Conservation (phyloP, 2,797 vertebrate species). For the Dicrostonyx torquatus region DNA sequence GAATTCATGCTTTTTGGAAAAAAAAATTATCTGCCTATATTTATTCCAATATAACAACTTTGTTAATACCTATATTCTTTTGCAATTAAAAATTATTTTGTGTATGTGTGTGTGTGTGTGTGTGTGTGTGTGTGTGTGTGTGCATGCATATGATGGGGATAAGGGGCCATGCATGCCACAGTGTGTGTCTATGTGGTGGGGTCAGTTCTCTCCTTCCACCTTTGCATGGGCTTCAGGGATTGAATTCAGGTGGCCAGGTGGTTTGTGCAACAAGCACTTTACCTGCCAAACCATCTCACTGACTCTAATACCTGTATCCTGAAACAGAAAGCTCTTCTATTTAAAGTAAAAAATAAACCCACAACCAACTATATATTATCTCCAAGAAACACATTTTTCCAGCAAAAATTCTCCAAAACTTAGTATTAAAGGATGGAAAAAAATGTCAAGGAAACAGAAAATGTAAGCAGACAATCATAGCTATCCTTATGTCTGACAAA, state of each 20-base stretch:
- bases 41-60: slow-evolving; percentile 42
- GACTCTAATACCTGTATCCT: background rate
- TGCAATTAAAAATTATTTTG: background rate
- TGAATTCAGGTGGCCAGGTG: background rate
- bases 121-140: no score
- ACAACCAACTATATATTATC: background rate
- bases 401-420: background rate
- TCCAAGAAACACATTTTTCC: background rate
- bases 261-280: background rate
- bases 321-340: background rate
- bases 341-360: background rate
- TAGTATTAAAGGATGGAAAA: background rate
- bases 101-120: background rate
- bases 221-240: background rate
- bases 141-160: background rate
- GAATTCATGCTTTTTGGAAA: slow-evolving; percentile 63
- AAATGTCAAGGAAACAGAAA: background rate
- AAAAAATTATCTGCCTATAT: slow-evolving; percentile 43
- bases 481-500: background rate
- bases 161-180: no score
- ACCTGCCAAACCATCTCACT: background rate
- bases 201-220: background rate
- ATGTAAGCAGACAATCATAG: background rate
- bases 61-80: background rate
- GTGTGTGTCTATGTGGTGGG: background rate